A percentile compares a stretch with the other conserved stretches of the same genome.
Conservation (phyloP, 2,113 vertebrate genomes). For the Mobula hypostoma region DNA sequence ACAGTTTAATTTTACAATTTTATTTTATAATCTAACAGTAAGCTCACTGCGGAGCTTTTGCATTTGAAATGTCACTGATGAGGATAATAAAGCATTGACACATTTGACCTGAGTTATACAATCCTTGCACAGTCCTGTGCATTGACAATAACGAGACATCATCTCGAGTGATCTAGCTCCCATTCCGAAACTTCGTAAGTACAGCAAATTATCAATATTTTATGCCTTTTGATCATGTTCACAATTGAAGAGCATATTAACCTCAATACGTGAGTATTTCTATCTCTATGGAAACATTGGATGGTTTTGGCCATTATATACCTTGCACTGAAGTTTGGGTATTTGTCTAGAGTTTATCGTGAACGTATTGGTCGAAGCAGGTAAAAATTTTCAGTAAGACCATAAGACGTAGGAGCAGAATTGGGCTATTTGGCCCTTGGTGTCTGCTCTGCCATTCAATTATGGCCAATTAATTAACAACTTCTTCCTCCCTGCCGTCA, state of each 20-base stretch:
- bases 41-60: neutral
- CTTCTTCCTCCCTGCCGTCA: too few species aligned
- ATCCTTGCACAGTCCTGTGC: neutral
- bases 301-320: neutral
- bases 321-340: neutral
- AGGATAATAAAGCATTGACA: neutral
- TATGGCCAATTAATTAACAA: too few species aligned
- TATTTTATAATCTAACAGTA: neutral
- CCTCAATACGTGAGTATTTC: neutral
- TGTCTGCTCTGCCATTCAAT: too few species aligned
- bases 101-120: neutral
- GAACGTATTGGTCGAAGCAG: neutral
- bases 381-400: too few species aligned
- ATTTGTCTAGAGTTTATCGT: neutral
- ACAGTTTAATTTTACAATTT: neutral
- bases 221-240: neutral
- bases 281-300: neutral
- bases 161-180: neutral
- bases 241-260: neutral
- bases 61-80: neutral
- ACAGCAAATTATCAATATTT: neutral
- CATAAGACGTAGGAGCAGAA: too few species aligned
- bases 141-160: neutral
- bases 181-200: slow-evolving; percentile 4
- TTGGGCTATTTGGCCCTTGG: too few species aligned